Evolutionary conservation across 2,113 vertebrate genomes (phyloP).

Genomic region (Pteronura brasiliensis): DNA sequence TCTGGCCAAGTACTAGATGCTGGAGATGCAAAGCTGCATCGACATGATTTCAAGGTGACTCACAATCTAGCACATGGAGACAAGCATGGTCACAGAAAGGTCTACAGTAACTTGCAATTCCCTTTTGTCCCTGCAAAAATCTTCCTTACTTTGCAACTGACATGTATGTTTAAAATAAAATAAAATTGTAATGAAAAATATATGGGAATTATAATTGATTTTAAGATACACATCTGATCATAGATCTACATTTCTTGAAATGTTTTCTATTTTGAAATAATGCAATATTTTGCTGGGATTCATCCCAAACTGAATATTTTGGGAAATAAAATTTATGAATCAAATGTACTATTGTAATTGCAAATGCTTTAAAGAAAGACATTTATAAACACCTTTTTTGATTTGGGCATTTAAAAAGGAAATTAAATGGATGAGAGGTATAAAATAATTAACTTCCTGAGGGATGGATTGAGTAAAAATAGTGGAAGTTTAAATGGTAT

Average conservation of each 20-base stretch:
- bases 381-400: background rate
- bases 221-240: background rate
- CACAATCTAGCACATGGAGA: background rate
- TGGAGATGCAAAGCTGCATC: background rate
- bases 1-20: background rate
- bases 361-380: background rate
- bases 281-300: constrained; percentile 1
- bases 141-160: background rate
- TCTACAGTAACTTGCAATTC: background rate
- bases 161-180: background rate
- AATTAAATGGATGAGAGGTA: background rate
- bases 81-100: background rate
- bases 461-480: background rate
- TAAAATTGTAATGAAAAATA: background rate
- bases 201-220: background rate
- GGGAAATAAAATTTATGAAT: background rate
- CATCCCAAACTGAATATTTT: background rate
- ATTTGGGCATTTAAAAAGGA: background rate
- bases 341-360: background rate
- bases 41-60: background rate
- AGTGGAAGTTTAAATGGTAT: background rate
- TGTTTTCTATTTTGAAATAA: background rate
- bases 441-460: background rate
- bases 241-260: background rate
- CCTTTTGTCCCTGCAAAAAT: background rate